Base-by-base conservation (phyloP, 2,797 vertebrate genomes). In the Rhincodon typus region DNA sequence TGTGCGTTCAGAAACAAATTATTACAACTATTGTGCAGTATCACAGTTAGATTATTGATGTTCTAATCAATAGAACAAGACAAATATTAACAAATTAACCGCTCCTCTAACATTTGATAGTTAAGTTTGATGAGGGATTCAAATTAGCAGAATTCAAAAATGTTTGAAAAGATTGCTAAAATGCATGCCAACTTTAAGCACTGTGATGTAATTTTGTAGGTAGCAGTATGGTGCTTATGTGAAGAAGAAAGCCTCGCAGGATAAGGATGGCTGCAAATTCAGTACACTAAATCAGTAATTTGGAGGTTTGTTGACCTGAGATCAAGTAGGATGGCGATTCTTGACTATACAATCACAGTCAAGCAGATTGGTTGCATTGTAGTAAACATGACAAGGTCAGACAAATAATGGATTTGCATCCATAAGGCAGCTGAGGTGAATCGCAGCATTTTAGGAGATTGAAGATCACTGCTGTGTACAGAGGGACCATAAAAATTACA, bases 301-400 rank as follows among this genome's bases (percentile, higher is more conserved):
- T 42, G 66, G 46, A 69, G 57, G 62, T 4, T n/a, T 67, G 38
- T 84, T 25, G 90, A 42, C 66, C 38, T 42, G 90, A 93, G 38
- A 67, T 69, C n/a, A 91, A 21, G 34, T 27, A 42, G 66, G 90
- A 25, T 69, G n/a, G 90, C 42, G 66, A 93, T 25, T 42, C 25
- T 21, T 69, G 90, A 3, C 12, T 69, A 19, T 84, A 84, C 19
- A 46, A 6, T 23, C 6, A 23, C 4, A n/a, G 19, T 93, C 90
- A 93, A 66, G 3, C n/a, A 93, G 62, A n/a, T 67, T 66, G n/a
- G 10, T 69, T 38, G 62, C 38, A n/a, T 67, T 38, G 62, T 93
- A 69, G 62, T 69, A 69, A 38, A 93, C 90, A 93, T 23, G n/a
- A 69, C 34, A 67, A 93, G 66, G n/a, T 93, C 90, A 93, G 90